phyloP scores from a whole-genome alignment of 2,797 vertebrate species.

The Miopithecus talapoin region DNA sequence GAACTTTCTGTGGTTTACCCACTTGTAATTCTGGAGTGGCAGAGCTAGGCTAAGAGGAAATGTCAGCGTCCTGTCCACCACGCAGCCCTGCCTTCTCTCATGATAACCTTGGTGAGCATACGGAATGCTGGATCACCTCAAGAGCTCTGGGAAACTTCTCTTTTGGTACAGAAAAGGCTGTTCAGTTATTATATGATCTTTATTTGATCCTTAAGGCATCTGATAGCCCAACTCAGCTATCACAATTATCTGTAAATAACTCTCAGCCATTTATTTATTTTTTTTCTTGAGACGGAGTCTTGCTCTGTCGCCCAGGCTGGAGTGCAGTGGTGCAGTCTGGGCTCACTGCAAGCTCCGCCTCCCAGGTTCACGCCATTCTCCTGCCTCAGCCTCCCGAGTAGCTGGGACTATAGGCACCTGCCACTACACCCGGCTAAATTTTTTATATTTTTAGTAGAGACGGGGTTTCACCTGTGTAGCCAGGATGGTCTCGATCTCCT shows the following conservation, averaged over 20 bases:
- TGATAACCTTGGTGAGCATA: not conserved
- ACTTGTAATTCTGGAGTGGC: not conserved
- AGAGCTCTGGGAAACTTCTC: not conserved
- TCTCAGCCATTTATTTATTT: not conserved
- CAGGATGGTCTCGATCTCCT: too few relatives aligned
- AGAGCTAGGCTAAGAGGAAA: not conserved
- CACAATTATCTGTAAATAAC: not conserved
- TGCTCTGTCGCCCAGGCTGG: too few relatives aligned
- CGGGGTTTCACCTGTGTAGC: too few relatives aligned
- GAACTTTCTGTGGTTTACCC: not conserved
- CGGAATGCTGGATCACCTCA: not conserved
- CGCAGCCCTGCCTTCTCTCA: not conserved
- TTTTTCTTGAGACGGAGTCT: not conserved
- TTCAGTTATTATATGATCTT: not conserved
- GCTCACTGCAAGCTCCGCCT: too few relatives aligned
- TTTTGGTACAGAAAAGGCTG: not conserved
- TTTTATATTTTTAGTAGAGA: too few relatives aligned
- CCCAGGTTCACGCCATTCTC: too few relatives aligned
- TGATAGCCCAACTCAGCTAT: not conserved
- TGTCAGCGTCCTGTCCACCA: fast-evolving
- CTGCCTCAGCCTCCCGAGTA: too few relatives aligned
- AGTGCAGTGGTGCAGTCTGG: too few relatives aligned
- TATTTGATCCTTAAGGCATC: not conserved
- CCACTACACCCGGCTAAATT: too few relatives aligned
- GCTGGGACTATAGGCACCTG: too few relatives aligned